A percentile compares a stretch with the other conserved stretches of the same genome.
These are phyloP conservation scores for Alligator sinensis DNA, from an alignment of 2,113 vertebrate genomes.

Conservation along the genomic window DNA sequence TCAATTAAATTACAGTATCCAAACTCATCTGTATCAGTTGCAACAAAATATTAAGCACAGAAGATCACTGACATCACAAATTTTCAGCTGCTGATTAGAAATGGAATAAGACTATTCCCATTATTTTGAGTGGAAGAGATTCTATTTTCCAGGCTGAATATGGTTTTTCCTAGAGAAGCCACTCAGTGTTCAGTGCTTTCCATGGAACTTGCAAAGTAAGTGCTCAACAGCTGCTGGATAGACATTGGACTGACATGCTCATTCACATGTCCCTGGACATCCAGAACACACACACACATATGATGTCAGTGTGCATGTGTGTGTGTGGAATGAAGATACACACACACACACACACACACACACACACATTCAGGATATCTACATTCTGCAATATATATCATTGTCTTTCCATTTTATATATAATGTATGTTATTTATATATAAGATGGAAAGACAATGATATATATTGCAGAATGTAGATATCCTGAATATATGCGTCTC, in stretches of 20 bases:
- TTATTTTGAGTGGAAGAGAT: background rate
- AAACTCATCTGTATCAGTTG: background rate
- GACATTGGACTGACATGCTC: fast-evolving
- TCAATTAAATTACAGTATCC: background rate
- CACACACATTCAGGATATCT: no score
- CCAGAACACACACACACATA: fast-evolving
- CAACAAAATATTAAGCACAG: background rate
- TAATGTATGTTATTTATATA: no score
- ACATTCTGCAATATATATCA: no score
- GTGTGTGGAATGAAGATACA: no score
- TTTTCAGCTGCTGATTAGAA: background rate
- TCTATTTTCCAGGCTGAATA: background rate
- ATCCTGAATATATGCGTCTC: no score
- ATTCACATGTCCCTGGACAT: fast-evolving
- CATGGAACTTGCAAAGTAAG: background rate
- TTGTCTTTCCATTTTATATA: no score
- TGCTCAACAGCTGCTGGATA: background rate
- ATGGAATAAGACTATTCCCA: background rate
- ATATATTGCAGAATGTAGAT: no score
- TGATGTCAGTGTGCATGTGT: no score
- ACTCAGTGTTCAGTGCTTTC: background rate
- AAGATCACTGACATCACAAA: background rate
- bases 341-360: no score
- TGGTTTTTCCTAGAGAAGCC: background rate
- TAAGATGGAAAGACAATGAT: no score